phyloP scores from a whole-genome alignment of 2,888 invertebrate species.

The Ormyrus pomaceus region DNA sequence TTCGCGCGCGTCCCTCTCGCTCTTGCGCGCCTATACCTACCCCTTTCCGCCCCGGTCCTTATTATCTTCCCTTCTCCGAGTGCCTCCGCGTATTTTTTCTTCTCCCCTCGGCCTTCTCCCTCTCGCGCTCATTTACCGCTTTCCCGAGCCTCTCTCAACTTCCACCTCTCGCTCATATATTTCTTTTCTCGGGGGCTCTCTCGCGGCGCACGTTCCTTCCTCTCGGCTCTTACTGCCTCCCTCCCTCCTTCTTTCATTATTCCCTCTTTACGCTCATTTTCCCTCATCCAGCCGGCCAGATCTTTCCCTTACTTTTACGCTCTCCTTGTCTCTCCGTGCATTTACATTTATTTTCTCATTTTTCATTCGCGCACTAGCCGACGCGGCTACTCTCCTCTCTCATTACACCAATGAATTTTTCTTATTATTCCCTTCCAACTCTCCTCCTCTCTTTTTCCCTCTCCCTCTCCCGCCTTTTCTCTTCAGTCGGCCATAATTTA shows the following conservation, averaged over 20 bases:
- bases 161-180: slow-evolving; percentile 33
- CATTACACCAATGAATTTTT: slow-evolving; percentile 47
- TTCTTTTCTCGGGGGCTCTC: background rate
- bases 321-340: slow-evolving; percentile 30
- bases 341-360: slow-evolving; percentile 52
- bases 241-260: slow-evolving; percentile 34
- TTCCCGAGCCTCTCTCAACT: slow-evolving; percentile 6
- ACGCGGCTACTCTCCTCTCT: slow-evolving; percentile 13
- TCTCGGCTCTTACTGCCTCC: background rate
- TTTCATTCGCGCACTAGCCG: slow-evolving; percentile 17
- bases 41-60: background rate
- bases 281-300: slow-evolving; percentile 19
- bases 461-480: background rate
- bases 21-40: too few species aligned
- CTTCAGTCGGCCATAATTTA: slow-evolving; percentile 34
- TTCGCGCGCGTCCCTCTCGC: too few species aligned
- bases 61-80: slow-evolving; percentile 24
- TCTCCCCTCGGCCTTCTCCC: background rate
- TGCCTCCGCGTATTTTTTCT: slow-evolving; percentile 3
- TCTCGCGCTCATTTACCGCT: slow-evolving; percentile 7
- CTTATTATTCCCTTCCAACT: slow-evolving; percentile 11
- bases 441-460: slow-evolving; percentile 2
- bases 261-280: slow-evolving; percentile 47
- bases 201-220: slow-evolving; percentile 6
- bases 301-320: slow-evolving; percentile 41